Evolutionary conservation across 2,888 invertebrate genomes (phyloP).

Genomic region (Machimus atricapillus): DNA sequence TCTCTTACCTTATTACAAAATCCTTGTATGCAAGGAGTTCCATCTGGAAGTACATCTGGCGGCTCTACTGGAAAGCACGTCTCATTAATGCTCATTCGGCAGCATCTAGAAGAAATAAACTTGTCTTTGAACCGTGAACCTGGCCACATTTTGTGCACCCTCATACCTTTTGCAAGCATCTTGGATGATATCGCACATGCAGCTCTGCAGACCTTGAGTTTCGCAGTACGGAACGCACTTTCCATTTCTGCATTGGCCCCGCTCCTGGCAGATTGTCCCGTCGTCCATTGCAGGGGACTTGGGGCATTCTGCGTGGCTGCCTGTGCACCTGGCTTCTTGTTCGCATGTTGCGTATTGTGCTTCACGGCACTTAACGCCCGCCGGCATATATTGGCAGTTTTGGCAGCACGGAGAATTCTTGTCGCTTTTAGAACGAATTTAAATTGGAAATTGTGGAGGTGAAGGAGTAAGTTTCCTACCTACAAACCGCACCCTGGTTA

Average conservation of each 20-base stretch:
- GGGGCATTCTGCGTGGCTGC: slow-evolving; percentile 80
- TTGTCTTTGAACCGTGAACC: background rate
- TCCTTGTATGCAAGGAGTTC: slow-evolving; percentile 95
- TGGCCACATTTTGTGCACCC: background rate
- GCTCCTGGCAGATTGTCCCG: slow-evolving; percentile 85
- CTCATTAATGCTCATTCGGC: slow-evolving; percentile 88
- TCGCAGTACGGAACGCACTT: slow-evolving; percentile 95
- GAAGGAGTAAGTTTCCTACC: slow-evolving; percentile 62
- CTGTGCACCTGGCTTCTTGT: slow-evolving; percentile 89
- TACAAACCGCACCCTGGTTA: slow-evolving; percentile 87
- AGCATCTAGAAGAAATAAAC: slow-evolving; percentile 67
- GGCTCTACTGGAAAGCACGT: slow-evolving; percentile 91
- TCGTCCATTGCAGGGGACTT: slow-evolving; percentile 76
- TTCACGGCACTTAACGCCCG: slow-evolving; percentile 85
- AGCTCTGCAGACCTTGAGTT: slow-evolving; percentile 89
- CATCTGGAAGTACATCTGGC: slow-evolving; percentile 87
- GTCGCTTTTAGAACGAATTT: slow-evolving; percentile 69
- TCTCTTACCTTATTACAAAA: slow-evolving; percentile 86
- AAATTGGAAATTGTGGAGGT: background rate
- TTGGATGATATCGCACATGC: slow-evolving; percentile 94
- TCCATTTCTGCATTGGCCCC: slow-evolving; percentile 89
- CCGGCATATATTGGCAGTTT: slow-evolving; percentile 85
- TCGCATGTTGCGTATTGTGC: slow-evolving; percentile 92
- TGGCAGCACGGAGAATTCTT: slow-evolving; percentile 96
- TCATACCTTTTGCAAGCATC: slow-evolving; percentile 83